Base-by-base conservation (phyloP, 2,888 invertebrate species). In the Metopia argyrocephala region DNA sequence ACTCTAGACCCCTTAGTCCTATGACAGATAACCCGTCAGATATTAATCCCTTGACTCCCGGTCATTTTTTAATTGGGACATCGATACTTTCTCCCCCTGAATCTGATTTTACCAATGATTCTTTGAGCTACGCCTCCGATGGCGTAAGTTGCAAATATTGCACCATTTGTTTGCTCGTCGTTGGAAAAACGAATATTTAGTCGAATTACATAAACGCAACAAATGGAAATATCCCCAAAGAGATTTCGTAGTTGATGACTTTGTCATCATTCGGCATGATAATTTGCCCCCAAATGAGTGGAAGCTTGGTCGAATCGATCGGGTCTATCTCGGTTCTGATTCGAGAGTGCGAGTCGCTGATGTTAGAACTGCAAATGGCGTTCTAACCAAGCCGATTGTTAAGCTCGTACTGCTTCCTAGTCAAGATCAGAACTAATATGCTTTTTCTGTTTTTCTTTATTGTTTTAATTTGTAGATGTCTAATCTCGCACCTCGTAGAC, bases 191-290 rank as follows among this genome's bases (percentile, higher is more conserved):
- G 68, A 82, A 15, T 79, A 78, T 50, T 57, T 80, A 2, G 73
- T 69, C 27, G 76, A 83, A 3, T 70, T 83, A 5, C 61, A 76
- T 18, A 79, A 83, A 38, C 69, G 79, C 15, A 69, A 65, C 18
- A 81, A 81, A 50, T 83, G 81, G 70, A 76, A 71, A 50, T 23
- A n/a, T 23, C 74, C 74, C 12, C 64, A 76, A 21, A 45, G n/a
- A 5, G 61, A 81, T 50, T 27, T 83, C 6, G 15, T 68, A 23
- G 31, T 75, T 1, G 52, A 68, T n/a, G 75, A 75, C 54, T 18
- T 71, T 15, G 75, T 79, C 2, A 59, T 52, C 1, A 38, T 65
- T 15, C 18, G 20, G 18, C 2, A 23, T 2, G 48, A 52, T n/a
- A n/a, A n/a, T n/a, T n/a, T n/a, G n/a, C n/a, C 31, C 20, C 38